A percentile compares a stretch with the other conserved stretches of the same genome.
phyloP scores from a whole-genome alignment of 1,140 invertebrate species.

The Aphidius gifuensis region DNA sequence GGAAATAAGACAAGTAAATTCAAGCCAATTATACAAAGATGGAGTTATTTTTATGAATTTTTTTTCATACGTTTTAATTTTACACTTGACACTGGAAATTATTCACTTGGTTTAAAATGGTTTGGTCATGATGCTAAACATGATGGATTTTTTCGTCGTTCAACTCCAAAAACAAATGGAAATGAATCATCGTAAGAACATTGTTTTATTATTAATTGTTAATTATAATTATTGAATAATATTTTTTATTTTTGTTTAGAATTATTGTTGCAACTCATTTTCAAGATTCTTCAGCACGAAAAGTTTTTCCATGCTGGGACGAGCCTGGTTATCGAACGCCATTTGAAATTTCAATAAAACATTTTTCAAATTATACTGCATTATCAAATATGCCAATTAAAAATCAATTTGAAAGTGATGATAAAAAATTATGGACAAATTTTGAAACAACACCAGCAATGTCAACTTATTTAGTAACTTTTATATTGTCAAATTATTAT shows the following conservation, averaged over 20 bases:
- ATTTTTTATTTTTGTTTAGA: neutral
- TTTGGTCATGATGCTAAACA: neutral
- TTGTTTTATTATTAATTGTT: too few species aligned
- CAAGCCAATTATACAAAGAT: conserved; percentile 13
- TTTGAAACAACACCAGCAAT: conserved; percentile 49
- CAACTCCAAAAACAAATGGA: neutral
- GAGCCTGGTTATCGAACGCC: conserved; percentile 62
- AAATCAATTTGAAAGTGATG: conserved; percentile 24
- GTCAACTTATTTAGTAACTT: conserved; percentile 74
- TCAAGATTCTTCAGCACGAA: conserved; percentile 63
- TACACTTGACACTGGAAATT: conserved; percentile 16
- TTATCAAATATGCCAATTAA: conserved; percentile 54
- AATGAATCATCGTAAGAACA: too few species aligned
- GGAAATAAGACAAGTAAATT: conserved; percentile 3
- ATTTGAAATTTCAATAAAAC: conserved; percentile 55
- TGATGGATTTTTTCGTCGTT: neutral
- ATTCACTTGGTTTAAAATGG: conserved; percentile 23
- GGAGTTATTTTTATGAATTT: conserved; percentile 15
- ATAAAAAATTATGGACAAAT: conserved; percentile 25
- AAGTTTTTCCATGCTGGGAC: conserved; percentile 70
- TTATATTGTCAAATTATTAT: conserved; percentile 51
- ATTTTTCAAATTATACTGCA: conserved; percentile 44
- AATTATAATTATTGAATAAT: too few species aligned
- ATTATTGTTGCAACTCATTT: conserved; percentile 57
- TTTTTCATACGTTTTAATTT: conserved; percentile 17